Percentiles rank a stretch among this genome's conserved stretches.
Conservation (phyloP, 2,888 invertebrate species). For the Lymantria dispar region DNA sequence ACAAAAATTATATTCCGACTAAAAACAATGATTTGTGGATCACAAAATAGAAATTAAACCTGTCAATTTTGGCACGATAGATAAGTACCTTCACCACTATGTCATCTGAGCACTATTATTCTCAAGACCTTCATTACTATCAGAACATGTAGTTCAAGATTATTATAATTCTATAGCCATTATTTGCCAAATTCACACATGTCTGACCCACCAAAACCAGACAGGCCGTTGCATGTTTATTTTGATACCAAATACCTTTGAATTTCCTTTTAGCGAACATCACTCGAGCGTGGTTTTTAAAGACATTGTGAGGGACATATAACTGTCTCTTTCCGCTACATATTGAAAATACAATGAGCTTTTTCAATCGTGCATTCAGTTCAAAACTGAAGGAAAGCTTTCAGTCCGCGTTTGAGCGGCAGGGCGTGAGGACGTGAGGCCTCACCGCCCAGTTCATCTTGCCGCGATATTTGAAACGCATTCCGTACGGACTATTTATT, state of each 20-base stretch:
- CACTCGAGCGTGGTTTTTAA: slow-evolving; percentile 41
- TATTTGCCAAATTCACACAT: slow-evolving; percentile 22
- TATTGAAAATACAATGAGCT: slow-evolving; percentile 50
- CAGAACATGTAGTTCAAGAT: too few relatives aligned
- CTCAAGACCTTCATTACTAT: too few relatives aligned
- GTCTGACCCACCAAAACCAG: slow-evolving; percentile 41
- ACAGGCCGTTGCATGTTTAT: slow-evolving; percentile 64
- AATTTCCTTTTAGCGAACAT: slow-evolving; percentile 61
- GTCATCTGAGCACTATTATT: slow-evolving; percentile 9
- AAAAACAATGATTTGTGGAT: too few relatives aligned
- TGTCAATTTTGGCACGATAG: too few relatives aligned
- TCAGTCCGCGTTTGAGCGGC: slow-evolving; percentile 77
- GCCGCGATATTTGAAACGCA: slow-evolving; percentile 47
- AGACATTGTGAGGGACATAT: slow-evolving; percentile 29
- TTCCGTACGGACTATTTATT: slow-evolving; percentile 44
- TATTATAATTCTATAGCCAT: slow-evolving; percentile 9
- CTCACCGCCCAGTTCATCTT: slow-evolving; percentile 43
- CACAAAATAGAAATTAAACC: too few relatives aligned
- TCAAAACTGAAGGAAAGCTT: slow-evolving; percentile 51
- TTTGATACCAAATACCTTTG: slow-evolving; percentile 66
- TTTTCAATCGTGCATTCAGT: slow-evolving; percentile 48
- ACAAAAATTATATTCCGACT: too few relatives aligned
- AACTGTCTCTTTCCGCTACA: slow-evolving; percentile 49
- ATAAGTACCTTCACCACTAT: not conserved
- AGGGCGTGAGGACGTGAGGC: slow-evolving; percentile 55